Evolutionary conservation across 53 echinoderm and acorn worm species (phyloP).

Genomic region (Temnopleurus reevesii): DNA sequence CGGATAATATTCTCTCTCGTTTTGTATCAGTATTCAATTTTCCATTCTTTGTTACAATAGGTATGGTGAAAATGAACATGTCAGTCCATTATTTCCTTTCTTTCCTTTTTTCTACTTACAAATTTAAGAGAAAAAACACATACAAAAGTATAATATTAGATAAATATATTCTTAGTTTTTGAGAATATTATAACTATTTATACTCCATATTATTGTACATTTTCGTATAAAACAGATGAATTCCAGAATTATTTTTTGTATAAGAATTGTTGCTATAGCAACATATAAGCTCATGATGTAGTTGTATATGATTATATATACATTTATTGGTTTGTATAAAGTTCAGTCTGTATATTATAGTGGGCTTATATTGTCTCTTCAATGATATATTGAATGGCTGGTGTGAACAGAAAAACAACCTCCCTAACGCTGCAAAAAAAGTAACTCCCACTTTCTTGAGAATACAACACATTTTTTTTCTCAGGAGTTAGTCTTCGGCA

Average conservation of each 20-base stretch:
- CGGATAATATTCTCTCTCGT: not conserved
- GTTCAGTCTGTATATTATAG: slow-evolving; percentile 48
- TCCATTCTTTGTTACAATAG: not conserved
- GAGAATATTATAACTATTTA: slow-evolving; percentile 45
- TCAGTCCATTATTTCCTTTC: not conserved
- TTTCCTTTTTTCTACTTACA: not conserved
- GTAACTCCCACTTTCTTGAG: no score
- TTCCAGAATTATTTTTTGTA: slow-evolving; percentile 52
- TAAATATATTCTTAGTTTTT: slow-evolving; percentile 37
- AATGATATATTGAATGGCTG: not conserved
- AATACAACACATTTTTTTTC: no score
- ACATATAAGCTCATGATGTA: slow-evolving; percentile 11
- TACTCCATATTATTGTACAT: slow-evolving; percentile 58
- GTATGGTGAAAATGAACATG: not conserved
- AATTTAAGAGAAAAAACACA: not conserved
- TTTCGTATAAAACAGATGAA: slow-evolving; percentile 30
- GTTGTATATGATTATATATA: slow-evolving; percentile 52
- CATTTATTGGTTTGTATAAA: slow-evolving; percentile 46
- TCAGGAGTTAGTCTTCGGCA: no score
- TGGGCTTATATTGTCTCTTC: slow-evolving; percentile 30
- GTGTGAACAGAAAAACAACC: not conserved
- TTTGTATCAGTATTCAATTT: slow-evolving; percentile 57
- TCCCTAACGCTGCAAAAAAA: no score
- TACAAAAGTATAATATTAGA: slow-evolving; percentile 11
- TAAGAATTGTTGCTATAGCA: slow-evolving; percentile 24